phyloP scores from a whole-genome alignment of 1,140 invertebrate species.

The Coboldia fuscipes region DNA sequence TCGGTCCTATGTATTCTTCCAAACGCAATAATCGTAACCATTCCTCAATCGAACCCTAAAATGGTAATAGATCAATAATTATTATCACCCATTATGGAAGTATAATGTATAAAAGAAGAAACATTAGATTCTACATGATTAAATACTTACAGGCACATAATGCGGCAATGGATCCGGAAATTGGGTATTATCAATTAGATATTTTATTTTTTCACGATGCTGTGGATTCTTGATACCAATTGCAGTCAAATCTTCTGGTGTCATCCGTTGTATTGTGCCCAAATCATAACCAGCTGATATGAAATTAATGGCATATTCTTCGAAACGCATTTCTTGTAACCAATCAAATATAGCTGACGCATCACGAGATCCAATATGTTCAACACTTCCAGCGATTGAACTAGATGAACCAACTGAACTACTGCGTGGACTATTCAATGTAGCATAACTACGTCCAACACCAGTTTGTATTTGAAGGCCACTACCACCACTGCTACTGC shows the following conservation, averaged over 20 bases:
- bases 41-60: conserved; percentile 69
- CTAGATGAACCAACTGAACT: conserved; percentile 47
- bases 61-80: background rate
- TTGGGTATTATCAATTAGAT: conserved; percentile 87
- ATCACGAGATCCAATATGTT: conserved; percentile 37
- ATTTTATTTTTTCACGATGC: conserved; percentile 86
- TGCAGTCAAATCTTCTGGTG: conserved; percentile 77
- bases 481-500: conserved; percentile 10
- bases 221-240: conserved; percentile 91
- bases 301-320: conserved; percentile 89
- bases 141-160: conserved; percentile 59
- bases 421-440: conserved; percentile 26
- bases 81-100: background rate
- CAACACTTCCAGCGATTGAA: conserved; percentile 53
- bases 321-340: conserved; percentile 86
- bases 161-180: conserved; percentile 83
- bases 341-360: conserved; percentile 84
- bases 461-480: too few relatives aligned
- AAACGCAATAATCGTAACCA: conserved; percentile 79
- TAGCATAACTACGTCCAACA: too few relatives aligned
- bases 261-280: conserved; percentile 92
- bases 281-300: conserved; percentile 92
- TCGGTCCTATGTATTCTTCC: conserved; percentile 73
- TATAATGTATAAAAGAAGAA: background rate
- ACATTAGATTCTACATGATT: too few relatives aligned